These are phyloP conservation scores for Girardinichthys multiradiatus DNA, from an alignment of 2,113 vertebrate species.

Conservation along the genomic window DNA sequence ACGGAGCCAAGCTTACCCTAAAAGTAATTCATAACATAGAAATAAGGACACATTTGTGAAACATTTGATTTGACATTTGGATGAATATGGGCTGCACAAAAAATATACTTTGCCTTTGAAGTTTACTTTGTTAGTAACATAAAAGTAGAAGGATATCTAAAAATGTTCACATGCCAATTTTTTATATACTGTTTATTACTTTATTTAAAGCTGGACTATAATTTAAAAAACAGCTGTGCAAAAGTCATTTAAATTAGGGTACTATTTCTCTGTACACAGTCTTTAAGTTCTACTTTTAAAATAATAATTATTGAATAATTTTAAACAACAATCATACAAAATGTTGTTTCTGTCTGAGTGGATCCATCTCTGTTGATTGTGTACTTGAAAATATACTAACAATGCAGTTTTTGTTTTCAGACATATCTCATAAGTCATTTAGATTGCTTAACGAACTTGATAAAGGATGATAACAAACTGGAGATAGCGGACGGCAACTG, in stretches of 20 bases:
- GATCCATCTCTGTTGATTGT: too few species aligned
- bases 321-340: not conserved
- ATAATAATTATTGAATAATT: not conserved
- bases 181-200: too few species aligned
- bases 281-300: not conserved
- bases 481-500: not conserved
- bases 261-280: not conserved
- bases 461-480: conserved; percentile 1
- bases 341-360: not conserved
- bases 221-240: not conserved
- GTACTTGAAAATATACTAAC: not conserved
- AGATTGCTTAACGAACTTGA: conserved; percentile 5
- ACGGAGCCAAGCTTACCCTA: conserved; percentile 45
- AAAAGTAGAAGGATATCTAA: too few species aligned
- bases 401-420: not conserved
- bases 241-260: not conserved
- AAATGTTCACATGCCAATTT: too few species aligned
- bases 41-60: conserved; percentile 32
- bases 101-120: not conserved
- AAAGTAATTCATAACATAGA: conserved; percentile 19
- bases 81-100: not conserved
- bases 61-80: conserved; percentile 6
- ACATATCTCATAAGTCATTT: conserved; percentile 1
- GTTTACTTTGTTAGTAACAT: not conserved
- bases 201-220: not conserved